These are phyloP conservation scores for Anguilla megastoma DNA, from an alignment of 2,797 vertebrate species.

Conservation along the genomic window DNA sequence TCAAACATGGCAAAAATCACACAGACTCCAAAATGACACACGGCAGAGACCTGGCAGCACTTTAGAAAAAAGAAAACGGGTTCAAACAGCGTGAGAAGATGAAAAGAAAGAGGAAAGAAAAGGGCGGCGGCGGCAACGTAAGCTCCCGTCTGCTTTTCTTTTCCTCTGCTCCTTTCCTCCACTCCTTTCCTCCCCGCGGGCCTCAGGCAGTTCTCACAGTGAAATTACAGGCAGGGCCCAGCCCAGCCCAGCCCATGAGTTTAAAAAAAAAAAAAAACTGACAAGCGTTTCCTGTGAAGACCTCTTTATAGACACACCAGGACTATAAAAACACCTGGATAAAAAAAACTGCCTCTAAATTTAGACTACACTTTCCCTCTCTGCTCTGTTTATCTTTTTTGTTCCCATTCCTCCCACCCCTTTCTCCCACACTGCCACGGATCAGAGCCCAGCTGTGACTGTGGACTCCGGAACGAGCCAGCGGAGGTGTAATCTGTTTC, in stretches of 20 bases:
- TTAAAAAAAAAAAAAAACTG: slow-evolving; percentile 39
- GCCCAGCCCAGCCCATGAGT: slow-evolving; percentile 15
- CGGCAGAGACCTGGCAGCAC: not conserved
- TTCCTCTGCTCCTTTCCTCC: slow-evolving; percentile 50
- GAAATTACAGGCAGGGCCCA: slow-evolving; percentile 40
- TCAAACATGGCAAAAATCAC: not conserved
- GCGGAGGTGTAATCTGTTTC: slow-evolving; percentile 60
- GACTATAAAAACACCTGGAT: slow-evolving; percentile 46
- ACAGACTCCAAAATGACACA: not conserved
- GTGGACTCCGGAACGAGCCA: slow-evolving; percentile 39
- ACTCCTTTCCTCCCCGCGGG: slow-evolving; percentile 35
- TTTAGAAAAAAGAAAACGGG: slow-evolving; percentile 34
- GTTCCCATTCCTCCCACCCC: slow-evolving; percentile 27
- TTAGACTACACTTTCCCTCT: slow-evolving; percentile 44
- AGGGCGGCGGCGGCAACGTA: not conserved
- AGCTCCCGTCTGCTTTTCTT: slow-evolving; percentile 28
- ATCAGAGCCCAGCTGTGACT: slow-evolving; percentile 34
- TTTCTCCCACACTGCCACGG: slow-evolving; percentile 37
- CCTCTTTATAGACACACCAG: slow-evolving; percentile 42
- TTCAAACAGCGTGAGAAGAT: slow-evolving; percentile 15
- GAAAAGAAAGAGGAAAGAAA: slow-evolving; percentile 50
- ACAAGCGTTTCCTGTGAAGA: slow-evolving; percentile 50
- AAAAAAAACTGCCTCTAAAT: slow-evolving; percentile 42
- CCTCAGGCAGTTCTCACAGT: slow-evolving; percentile 53
- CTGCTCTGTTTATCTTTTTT: slow-evolving; percentile 39